These are phyloP conservation scores for Crenichthys baileyi DNA, from an alignment of 2,797 vertebrate species.

Conservation along the genomic window DNA sequence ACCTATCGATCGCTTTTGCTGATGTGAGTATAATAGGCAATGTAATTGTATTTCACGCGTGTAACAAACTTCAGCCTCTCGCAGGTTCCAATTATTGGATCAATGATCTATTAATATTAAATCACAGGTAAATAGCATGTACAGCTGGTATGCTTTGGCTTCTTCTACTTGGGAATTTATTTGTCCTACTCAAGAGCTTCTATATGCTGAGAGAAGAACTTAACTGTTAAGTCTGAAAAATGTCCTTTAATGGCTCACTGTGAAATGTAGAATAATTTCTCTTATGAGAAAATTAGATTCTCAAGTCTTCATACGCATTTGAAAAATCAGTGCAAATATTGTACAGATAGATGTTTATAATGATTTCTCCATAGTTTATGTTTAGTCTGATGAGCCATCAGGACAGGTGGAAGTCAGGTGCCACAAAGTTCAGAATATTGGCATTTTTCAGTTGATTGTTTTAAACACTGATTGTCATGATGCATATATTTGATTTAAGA, in stretches of 20 bases:
- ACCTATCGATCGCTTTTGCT: neutral
- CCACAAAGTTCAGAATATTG: neutral
- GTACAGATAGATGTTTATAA: neutral
- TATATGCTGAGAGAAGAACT: neutral
- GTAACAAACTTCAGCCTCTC: neutral
- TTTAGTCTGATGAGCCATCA: neutral
- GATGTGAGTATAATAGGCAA: neutral
- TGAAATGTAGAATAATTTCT: too few species aligned
- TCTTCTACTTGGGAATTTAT: neutral
- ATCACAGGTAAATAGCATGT: neutral
- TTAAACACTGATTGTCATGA: neutral
- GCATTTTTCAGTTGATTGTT: neutral
- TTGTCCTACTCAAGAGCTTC: neutral
- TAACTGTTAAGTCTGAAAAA: neutral
- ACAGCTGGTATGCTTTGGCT: neutral
- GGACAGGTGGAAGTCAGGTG: neutral
- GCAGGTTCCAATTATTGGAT: neutral
- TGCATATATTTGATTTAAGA: neutral
- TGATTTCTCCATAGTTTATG: neutral
- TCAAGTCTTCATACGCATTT: neutral
- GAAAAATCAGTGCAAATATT: neutral
- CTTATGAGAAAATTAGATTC: neutral
- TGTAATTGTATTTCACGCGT: neutral
- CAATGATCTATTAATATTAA: slow-evolving; percentile 1
- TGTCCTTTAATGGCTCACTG: neutral